Evolutionary conservation across 2,888 invertebrate genomes (phyloP).

Genomic region (Agriopis aurantiaria): DNA sequence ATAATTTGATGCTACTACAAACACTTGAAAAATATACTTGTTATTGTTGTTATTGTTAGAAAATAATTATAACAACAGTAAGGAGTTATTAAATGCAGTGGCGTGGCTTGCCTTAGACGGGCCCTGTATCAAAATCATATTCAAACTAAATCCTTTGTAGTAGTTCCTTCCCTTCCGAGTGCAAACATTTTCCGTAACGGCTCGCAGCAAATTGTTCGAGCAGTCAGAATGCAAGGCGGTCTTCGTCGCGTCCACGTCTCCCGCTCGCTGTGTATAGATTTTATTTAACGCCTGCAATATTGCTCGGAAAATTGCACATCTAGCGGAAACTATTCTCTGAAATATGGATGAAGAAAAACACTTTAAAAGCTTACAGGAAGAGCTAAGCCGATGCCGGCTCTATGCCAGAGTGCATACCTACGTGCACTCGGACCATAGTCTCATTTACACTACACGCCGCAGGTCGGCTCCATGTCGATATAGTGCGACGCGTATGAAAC

Average conservation of each 20-base stretch:
- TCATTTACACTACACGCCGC: not conserved
- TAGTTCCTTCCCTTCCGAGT: not conserved
- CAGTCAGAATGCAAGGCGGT: constrained; percentile 14
- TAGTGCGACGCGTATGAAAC: too few relatives aligned
- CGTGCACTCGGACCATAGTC: not conserved
- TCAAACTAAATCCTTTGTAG: too few relatives aligned
- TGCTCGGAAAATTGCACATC: constrained; percentile 23
- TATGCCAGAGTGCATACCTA: not conserved
- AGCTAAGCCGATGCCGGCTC: not conserved
- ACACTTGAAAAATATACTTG: too few relatives aligned
- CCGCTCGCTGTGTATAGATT: not conserved
- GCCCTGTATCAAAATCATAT: too few relatives aligned
- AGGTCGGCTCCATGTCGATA: too few relatives aligned
- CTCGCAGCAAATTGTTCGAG: constrained; percentile 1
- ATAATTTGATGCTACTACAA: too few relatives aligned
- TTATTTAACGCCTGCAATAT: constrained; percentile 30
- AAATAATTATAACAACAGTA: too few relatives aligned
- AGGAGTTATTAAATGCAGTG: too few relatives aligned
- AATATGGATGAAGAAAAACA: constrained; percentile 14
- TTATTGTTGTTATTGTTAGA: too few relatives aligned
- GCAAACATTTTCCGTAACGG: not conserved
- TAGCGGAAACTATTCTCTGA: constrained; percentile 2
- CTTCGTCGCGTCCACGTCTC: constrained; percentile 10
- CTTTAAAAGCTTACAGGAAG: not conserved
- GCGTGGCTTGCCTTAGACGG: too few relatives aligned